A percentile compares a stretch with the other conserved stretches of the same genome.
phyloP scores from a whole-genome alignment of 2,888 invertebrate species.

The Clepsis dumicolana region DNA sequence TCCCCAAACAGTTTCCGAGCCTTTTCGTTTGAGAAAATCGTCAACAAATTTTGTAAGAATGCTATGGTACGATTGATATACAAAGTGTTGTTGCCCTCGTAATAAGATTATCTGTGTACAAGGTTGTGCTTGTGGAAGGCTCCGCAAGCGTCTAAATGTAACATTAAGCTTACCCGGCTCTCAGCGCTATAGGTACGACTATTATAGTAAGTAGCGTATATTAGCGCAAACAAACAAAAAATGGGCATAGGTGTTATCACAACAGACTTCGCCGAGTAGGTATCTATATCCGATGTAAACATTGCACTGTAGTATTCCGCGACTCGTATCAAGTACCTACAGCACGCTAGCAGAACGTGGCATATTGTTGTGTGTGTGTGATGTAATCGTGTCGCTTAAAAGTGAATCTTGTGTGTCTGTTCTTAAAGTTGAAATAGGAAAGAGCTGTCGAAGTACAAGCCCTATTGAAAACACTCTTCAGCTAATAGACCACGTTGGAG shows the following conservation, averaged over 20 bases:
- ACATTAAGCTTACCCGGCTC: too few relatives aligned
- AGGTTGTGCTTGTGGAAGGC: too few relatives aligned
- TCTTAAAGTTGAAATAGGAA: neutral
- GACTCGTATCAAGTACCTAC: neutral
- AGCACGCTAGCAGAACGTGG: neutral
- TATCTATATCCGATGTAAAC: slow-evolving; percentile 4
- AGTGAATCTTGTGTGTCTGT: neutral
- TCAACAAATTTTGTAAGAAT: too few relatives aligned
- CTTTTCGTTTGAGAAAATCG: too few relatives aligned
- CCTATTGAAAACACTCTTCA: neutral
- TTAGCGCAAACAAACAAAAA: neutral
- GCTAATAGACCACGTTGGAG: slow-evolving; percentile 11
- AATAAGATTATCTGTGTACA: too few relatives aligned
- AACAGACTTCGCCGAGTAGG: neutral
- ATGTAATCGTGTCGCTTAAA: neutral
- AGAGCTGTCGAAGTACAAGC: neutral
- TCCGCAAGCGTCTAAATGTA: too few relatives aligned
- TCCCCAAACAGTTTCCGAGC: too few relatives aligned
- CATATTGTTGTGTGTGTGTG: neutral
- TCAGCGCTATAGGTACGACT: too few relatives aligned
- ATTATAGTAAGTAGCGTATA: neutral
- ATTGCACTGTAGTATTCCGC: slow-evolving; percentile 11
- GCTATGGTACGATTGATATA: too few relatives aligned
- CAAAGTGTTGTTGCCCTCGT: too few relatives aligned
- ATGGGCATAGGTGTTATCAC: neutral